Conservation (phyloP, 2,888 invertebrate genomes). For the Tyria jacobaeae region DNA sequence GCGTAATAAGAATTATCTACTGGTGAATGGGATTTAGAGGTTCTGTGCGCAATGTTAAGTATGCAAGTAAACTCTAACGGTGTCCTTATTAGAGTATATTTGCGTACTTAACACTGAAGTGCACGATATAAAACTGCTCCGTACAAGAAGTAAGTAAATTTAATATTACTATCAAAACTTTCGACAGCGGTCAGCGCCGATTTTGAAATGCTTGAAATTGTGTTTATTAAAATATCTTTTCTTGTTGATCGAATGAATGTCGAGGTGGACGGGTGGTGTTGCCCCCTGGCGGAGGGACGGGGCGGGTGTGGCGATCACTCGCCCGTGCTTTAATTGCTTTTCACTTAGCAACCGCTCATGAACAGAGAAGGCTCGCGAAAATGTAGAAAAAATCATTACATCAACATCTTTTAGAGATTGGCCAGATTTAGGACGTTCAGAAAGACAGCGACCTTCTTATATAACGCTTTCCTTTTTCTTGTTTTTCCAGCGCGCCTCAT, state of each 20-base stretch:
- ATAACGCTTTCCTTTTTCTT: slow-evolving; percentile 84
- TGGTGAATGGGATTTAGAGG: not conserved
- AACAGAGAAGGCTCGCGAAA: slow-evolving; percentile 82
- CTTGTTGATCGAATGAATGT: slow-evolving; percentile 76
- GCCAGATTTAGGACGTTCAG: slow-evolving; percentile 83
- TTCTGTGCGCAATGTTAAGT: not conserved
- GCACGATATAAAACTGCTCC: not conserved
- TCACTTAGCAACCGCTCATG: slow-evolving; percentile 87
- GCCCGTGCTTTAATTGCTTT: slow-evolving; percentile 87
- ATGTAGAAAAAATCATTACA: slow-evolving; percentile 86
- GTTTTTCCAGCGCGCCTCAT: slow-evolving; percentile 86
- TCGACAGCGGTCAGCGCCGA: slow-evolving; percentile 23
- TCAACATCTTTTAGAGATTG: slow-evolving; percentile 85
- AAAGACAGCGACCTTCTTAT: slow-evolving; percentile 81
- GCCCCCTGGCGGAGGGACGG: slow-evolving; percentile 44
- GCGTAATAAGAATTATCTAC: too few relatives aligned
- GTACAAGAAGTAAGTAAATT: too few relatives aligned
- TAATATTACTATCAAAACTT: not conserved
- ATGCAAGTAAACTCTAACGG: too few relatives aligned
- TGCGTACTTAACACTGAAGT: too few relatives aligned
- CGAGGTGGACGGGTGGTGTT: slow-evolving; percentile 54
- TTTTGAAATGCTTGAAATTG: slow-evolving; percentile 56
- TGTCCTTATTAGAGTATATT: too few relatives aligned
- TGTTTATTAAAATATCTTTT: slow-evolving; percentile 72
- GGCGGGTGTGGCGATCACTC: slow-evolving; percentile 82